Evolutionary conservation across 2,888 invertebrate genomes (phyloP), one percentile per base, ranked within the genome.

Genomic region (Xylocampa areola): DNA sequence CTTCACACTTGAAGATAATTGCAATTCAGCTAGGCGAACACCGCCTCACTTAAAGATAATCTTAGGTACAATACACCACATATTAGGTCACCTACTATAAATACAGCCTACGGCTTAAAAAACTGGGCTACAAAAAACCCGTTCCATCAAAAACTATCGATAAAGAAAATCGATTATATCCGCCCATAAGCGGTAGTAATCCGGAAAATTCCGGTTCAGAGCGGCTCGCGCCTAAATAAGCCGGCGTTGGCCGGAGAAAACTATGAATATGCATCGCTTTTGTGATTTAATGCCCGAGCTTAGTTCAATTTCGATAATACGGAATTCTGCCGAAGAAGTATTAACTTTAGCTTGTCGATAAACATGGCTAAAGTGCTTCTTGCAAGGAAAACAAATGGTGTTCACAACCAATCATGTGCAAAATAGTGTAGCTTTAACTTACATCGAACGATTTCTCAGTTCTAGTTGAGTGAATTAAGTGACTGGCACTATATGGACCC

Each of bases 181-280:
- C 64, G 64, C 59, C 64, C 45, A 60, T 64, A 61, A 73, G 62
- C 70, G 68, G 68, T 63, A 61, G 74, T 76, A 75, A 75, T 73
- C 74, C 77, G 59, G 71, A 73, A 63, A 68, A 76, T 73, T 70
- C 70, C 62, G 53, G 74, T 68, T 61, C 41, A 33, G 36, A 65
- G 50, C 59, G 68, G 62, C 59, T 70, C 51, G 37, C 54, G 54
- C 63, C 58, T 65, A 73, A 55, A 50, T 73, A 61, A 62, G 58
- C 69, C 63, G 50, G 44, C 49, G 37, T 25, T 23, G 49, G 30
- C 53, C 57, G 75, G 67, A 62, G 48, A 62, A 57, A 70, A 33
- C 70, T 48, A 72, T 79, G 79, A 77, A 79, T 79, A 79, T 79
- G 69, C 70, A 78, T 70, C 51, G 57, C 62, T 53, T 66, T 66